phyloP scores from a whole-genome alignment of 2,888 invertebrate species.

The Penaeus monodon region DNA sequence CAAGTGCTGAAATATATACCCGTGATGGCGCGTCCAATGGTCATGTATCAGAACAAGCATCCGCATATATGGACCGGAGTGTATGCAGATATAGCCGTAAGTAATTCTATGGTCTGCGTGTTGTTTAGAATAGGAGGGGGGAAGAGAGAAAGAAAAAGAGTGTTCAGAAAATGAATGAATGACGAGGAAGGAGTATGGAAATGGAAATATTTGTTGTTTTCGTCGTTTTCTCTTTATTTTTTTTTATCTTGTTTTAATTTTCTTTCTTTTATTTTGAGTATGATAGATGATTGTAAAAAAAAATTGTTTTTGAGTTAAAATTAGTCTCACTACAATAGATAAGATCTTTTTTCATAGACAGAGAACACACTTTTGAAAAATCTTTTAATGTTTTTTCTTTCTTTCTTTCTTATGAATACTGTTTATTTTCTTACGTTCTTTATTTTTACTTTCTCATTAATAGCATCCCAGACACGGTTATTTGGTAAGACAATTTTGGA shows the following conservation, averaged over 20 bases:
- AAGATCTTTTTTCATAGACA: too few species aligned
- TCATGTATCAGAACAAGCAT: conserved; percentile 83
- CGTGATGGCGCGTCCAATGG: conserved; percentile 95
- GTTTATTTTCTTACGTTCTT: conserved; percentile 5
- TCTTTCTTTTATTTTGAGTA: conserved; percentile 10
- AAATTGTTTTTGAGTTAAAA: too few species aligned
- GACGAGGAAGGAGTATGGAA: background rate
- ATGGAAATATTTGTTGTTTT: background rate
- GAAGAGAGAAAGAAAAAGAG: too few species aligned
- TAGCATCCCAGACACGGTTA: conserved; percentile 45
- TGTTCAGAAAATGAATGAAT: too few species aligned
- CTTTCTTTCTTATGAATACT: background rate
- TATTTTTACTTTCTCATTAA: conserved; percentile 11
- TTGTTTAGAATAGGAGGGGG: background rate
- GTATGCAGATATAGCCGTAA: conserved; percentile 91
- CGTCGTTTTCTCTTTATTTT: conserved; percentile 8
- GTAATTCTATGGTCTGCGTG: conserved; percentile 67
- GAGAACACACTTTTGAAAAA: too few species aligned
- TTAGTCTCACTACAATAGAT: too few species aligned
- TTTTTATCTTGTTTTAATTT: background rate
- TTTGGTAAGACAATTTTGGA: background rate
- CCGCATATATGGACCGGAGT: conserved; percentile 98
- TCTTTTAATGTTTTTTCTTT: background rate
- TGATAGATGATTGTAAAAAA: too few species aligned
- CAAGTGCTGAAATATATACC: conserved; percentile 97